Conservation (phyloP, 2,113 vertebrate species). For the Eubucco bourcierii region DNA sequence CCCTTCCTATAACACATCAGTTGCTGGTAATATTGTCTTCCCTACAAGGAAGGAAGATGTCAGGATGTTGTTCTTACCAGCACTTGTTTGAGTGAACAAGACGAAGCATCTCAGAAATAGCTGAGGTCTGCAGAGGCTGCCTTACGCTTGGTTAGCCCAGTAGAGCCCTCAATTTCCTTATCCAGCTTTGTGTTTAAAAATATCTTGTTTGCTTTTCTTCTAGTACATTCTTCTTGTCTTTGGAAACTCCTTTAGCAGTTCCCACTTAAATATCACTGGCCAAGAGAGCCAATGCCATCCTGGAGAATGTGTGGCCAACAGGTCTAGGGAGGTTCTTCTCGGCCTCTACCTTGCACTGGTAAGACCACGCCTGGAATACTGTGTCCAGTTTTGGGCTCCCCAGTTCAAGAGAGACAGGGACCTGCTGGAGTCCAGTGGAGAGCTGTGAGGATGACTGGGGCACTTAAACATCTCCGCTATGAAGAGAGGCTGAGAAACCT, state of each 20-base stretch:
- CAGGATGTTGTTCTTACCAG: neutral
- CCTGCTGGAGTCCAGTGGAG: too few species aligned
- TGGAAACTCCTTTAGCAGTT: neutral
- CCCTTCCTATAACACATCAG: neutral
- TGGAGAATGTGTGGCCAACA: too few species aligned
- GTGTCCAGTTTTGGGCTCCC: too few species aligned
- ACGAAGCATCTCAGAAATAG: neutral
- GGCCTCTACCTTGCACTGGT: too few species aligned
- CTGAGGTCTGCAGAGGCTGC: neutral
- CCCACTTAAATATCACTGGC: neutral
- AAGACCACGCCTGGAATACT: too few species aligned
- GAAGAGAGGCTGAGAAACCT: too few species aligned
- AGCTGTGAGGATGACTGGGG: too few species aligned
- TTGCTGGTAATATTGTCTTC: neutral
- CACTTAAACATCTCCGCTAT: too few species aligned
- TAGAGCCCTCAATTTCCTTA: neutral
- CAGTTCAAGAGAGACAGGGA: too few species aligned
- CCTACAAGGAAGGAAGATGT: neutral
- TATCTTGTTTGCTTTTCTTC: neutral
- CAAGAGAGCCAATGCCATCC: too few species aligned
- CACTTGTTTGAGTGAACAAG: neutral
- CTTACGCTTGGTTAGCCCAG: rapidly evolving
- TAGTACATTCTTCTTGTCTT: neutral
- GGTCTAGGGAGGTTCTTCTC: too few species aligned
- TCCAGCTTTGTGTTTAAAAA: neutral